Conservation (phyloP, 2,888 invertebrate species). For the Galeruca laticollis region DNA sequence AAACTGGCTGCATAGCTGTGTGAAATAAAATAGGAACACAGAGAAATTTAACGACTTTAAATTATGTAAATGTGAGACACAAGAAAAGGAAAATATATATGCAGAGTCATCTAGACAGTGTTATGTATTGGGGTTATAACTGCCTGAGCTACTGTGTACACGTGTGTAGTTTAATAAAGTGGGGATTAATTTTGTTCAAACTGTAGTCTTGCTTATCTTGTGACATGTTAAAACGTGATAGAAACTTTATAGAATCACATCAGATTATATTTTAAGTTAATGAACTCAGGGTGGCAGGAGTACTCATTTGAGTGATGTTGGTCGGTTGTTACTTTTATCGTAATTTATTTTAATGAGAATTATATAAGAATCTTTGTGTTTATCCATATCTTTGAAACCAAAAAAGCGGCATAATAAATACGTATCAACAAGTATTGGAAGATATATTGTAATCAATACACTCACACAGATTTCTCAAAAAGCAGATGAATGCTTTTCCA, state of each 20-base stretch:
- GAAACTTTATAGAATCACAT: not conserved
- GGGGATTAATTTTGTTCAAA: conserved; percentile 3
- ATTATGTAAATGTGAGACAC: conserved; percentile 3
- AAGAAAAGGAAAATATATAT: conserved; percentile 6
- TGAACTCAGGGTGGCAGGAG: not conserved
- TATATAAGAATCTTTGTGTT: too few relatives aligned
- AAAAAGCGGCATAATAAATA: too few relatives aligned
- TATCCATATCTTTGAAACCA: too few relatives aligned
- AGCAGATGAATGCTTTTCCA: too few relatives aligned
- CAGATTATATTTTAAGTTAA: not conserved
- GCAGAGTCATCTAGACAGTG: not conserved
- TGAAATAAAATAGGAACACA: not conserved
- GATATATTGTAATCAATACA: too few relatives aligned
- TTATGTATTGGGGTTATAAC: conserved; percentile 1
- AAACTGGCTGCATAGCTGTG: not conserved
- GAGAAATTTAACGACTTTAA: conserved; percentile 3
- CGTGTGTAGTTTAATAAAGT: conserved; percentile 9
- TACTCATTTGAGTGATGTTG: not conserved
- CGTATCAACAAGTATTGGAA: too few relatives aligned
- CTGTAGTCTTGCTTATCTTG: not conserved
- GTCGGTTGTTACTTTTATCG: too few relatives aligned
- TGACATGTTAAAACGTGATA: not conserved
- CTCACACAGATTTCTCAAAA: too few relatives aligned
- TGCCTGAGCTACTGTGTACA: not conserved
- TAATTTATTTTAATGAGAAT: too few relatives aligned